Evolutionary conservation across 2,113 vertebrate species (phyloP).

Genomic region (Barbus barbus): DNA sequence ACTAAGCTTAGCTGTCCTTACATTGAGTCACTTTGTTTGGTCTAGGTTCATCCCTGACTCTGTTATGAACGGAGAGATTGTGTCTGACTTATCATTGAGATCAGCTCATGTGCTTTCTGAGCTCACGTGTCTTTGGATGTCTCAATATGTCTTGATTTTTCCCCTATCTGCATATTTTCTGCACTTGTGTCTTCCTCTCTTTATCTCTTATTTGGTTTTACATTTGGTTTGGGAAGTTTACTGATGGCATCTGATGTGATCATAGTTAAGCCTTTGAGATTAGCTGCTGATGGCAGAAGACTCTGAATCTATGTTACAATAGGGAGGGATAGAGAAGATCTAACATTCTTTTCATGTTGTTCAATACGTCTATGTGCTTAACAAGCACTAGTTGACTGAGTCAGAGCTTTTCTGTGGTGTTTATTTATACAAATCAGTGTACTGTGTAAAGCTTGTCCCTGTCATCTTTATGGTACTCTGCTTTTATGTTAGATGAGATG

Average conservation of each 20-base stretch:
- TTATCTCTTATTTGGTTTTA: slow-evolving; percentile 2
- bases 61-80: background rate
- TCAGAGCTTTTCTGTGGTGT: background rate
- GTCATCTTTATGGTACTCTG: background rate
- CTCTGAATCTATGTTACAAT: background rate
- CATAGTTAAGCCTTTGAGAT: background rate
- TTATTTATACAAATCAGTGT: background rate
- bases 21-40: slow-evolving; percentile 17
- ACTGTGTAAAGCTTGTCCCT: background rate
- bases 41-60: background rate
- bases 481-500: background rate
- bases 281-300: slow-evolving; percentile 24
- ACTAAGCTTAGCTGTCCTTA: slow-evolving; percentile 1
- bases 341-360: slow-evolving; percentile 18
- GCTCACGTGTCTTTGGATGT: slow-evolving; percentile 31
- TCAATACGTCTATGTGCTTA: background rate
- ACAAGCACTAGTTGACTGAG: background rate
- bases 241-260: slow-evolving; percentile 18
- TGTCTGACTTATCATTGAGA: slow-evolving; percentile 39
- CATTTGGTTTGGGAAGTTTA: slow-evolving; percentile 27
- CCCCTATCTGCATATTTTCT: background rate
- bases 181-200: background rate
- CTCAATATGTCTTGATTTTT: slow-evolving; percentile 1
- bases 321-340: slow-evolving; percentile 27
- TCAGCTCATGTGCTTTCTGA: slow-evolving; percentile 33